A percentile compares a stretch with the other conserved stretches of the same genome.
Conservation (phyloP, 2,888 invertebrate genomes). For the Habroteleia sp. region DNA sequence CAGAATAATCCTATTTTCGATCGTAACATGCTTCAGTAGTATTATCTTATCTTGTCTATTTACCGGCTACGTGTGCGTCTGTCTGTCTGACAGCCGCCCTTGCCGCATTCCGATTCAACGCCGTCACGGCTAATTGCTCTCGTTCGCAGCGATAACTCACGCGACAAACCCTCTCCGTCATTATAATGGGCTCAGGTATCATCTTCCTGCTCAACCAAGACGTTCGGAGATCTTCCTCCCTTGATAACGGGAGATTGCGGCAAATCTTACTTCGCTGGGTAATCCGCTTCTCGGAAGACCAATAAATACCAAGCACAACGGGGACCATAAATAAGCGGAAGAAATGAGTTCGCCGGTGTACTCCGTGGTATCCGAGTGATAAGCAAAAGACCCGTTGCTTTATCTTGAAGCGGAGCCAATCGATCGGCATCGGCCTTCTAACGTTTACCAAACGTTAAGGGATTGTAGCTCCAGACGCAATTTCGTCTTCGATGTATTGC, state of each 20-base stretch:
- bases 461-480: background rate
- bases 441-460: too few relatives aligned
- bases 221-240: constrained; percentile 42
- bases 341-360: constrained; percentile 37
- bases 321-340: constrained; percentile 62
- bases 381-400: constrained; percentile 21
- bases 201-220: constrained; percentile 33
- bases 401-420: constrained; percentile 10
- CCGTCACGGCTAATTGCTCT: constrained; percentile 68
- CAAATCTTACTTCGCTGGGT: constrained; percentile 52
- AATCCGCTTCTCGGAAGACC: constrained; percentile 59
- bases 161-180: constrained; percentile 64
- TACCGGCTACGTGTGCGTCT: constrained; percentile 48
- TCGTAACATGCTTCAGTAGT: constrained; percentile 67
- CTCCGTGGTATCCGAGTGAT: constrained; percentile 23
- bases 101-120: constrained; percentile 55
- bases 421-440: constrained; percentile 29
- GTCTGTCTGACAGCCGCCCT: constrained; percentile 57
- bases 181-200: constrained; percentile 57
- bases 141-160: constrained; percentile 68
- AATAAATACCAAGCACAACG: constrained; percentile 55
- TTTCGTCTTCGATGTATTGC: constrained; percentile 13
- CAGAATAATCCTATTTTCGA: constrained; percentile 72
- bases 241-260: constrained; percentile 63
- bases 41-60: constrained; percentile 62